Evolutionary conservation across 2,888 invertebrate species (phyloP).

Genomic region (Nasonovia ribisnigri): DNA sequence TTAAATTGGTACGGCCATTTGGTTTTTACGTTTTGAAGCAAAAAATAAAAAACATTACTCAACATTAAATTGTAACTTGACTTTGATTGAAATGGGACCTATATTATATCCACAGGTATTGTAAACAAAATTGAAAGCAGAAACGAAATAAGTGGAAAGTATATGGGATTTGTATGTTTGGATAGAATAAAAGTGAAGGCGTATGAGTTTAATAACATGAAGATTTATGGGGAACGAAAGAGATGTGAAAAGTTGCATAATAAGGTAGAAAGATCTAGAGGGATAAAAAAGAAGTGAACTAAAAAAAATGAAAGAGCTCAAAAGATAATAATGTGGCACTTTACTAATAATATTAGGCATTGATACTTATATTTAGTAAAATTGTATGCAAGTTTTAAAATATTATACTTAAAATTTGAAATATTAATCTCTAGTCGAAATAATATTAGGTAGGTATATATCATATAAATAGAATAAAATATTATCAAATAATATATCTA

Average conservation of each 20-base stretch:
- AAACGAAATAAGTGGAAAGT: constrained; percentile 10
- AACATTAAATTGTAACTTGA: constrained; percentile 27
- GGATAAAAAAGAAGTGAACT: background rate
- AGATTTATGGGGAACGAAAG: constrained; percentile 23
- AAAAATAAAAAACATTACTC: background rate
- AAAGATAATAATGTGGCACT: background rate
- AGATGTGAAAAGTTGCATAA: constrained; percentile 31
- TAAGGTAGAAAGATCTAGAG: background rate
- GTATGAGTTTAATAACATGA: constrained; percentile 24
- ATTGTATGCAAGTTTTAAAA: background rate
- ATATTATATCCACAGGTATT: background rate
- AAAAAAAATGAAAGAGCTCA: background rate
- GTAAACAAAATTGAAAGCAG: constrained; percentile 18
- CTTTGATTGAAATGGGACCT: constrained; percentile 19
- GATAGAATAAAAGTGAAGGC: constrained; percentile 18
- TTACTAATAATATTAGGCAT: background rate
- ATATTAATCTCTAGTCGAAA: background rate
- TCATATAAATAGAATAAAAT: background rate
- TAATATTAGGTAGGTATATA: background rate
- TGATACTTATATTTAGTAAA: background rate
- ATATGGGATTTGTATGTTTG: constrained; percentile 2
- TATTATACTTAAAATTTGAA: background rate
- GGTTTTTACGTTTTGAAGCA: background rate
- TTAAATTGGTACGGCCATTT: background rate
- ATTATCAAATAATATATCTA: background rate